Evolutionary conservation across 1,140 invertebrate species (phyloP).

Genomic region (Ruditapes philippinarum): DNA sequence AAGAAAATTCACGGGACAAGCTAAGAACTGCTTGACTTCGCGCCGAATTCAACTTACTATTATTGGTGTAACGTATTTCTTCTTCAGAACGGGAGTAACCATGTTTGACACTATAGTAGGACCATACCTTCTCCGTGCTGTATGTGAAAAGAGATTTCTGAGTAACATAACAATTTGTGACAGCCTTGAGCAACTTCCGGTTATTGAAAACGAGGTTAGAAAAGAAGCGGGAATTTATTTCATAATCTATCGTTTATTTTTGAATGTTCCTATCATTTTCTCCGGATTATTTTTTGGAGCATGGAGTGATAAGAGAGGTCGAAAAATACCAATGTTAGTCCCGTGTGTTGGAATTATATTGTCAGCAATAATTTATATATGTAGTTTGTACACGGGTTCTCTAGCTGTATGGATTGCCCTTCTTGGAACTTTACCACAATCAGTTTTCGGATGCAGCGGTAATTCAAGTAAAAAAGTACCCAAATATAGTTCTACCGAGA

Average conservation of each 20-base stretch:
- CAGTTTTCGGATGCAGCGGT: constrained; percentile 84
- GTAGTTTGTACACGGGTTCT: constrained; percentile 68
- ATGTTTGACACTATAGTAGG: constrained; percentile 84
- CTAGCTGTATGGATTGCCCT: constrained; percentile 76
- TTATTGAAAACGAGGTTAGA: constrained; percentile 79
- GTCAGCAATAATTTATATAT: constrained; percentile 81
- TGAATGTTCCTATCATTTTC: constrained; percentile 84
- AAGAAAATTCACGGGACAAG: no score
- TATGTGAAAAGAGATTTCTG: constrained; percentile 77
- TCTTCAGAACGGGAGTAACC: no score
- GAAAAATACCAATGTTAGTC: constrained; percentile 85
- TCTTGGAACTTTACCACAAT: constrained; percentile 78
- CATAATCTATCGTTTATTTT: constrained; percentile 82
- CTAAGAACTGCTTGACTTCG: no score
- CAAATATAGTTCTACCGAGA: no score
- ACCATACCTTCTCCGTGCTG: constrained; percentile 81
- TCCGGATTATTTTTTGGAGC: constrained; percentile 85
- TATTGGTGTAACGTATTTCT: no score
- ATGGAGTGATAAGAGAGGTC: constrained; percentile 85
- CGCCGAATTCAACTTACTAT: no score
- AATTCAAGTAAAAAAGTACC: no score
- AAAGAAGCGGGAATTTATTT: constrained; percentile 77
- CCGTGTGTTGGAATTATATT: constrained; percentile 83
- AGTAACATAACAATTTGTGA: constrained; percentile 66
- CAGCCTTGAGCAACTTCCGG: constrained; percentile 64